These are phyloP conservation scores for Trachymyrmex septentrionalis DNA, from an alignment of 1,140 invertebrate genomes.

Conservation along the genomic window DNA sequence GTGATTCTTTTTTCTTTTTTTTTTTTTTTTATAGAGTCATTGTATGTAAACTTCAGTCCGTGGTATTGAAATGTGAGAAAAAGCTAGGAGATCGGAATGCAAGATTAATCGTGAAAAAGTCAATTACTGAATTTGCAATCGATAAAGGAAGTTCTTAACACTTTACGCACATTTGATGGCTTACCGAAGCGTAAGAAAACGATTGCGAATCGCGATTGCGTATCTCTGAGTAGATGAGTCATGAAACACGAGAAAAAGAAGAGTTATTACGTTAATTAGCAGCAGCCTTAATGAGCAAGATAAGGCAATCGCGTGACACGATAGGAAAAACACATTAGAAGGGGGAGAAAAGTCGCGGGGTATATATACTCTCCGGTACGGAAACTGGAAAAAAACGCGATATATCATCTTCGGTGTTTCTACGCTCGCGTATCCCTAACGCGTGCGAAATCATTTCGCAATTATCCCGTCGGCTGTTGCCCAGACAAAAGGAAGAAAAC, in stretches of 20 bases:
- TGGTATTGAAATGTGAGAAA: not conserved
- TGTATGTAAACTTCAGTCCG: not conserved
- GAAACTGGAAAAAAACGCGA: slow-evolving; percentile 51
- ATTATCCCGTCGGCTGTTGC: slow-evolving; percentile 56
- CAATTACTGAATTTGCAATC: not conserved
- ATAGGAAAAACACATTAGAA: slow-evolving; percentile 2
- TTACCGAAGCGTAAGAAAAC: not conserved
- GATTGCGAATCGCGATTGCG: not conserved
- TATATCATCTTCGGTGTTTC: slow-evolving; percentile 53
- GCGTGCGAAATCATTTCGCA: slow-evolving; percentile 64
- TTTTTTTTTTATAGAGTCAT: not conserved
- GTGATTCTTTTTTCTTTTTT: no score
- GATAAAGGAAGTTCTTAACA: not conserved
- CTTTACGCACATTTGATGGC: not conserved
- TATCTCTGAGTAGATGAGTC: slow-evolving; percentile 16
- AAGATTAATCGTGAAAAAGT: not conserved
- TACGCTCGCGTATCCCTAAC: slow-evolving; percentile 53
- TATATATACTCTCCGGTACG: not conserved
- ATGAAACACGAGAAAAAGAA: slow-evolving; percentile 6
- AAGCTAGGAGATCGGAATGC: not conserved
- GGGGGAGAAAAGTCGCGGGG: slow-evolving; percentile 1
- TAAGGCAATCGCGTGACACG: slow-evolving; percentile 50
- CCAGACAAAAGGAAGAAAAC: slow-evolving; percentile 50
- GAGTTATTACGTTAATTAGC: slow-evolving; percentile 46
- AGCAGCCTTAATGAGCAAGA: slow-evolving; percentile 29